Evolutionary conservation across 92 coral and sea anemone genomes (phyloP), one percentile per base, ranked within the genome.

Genomic region (Porites rus): DNA sequence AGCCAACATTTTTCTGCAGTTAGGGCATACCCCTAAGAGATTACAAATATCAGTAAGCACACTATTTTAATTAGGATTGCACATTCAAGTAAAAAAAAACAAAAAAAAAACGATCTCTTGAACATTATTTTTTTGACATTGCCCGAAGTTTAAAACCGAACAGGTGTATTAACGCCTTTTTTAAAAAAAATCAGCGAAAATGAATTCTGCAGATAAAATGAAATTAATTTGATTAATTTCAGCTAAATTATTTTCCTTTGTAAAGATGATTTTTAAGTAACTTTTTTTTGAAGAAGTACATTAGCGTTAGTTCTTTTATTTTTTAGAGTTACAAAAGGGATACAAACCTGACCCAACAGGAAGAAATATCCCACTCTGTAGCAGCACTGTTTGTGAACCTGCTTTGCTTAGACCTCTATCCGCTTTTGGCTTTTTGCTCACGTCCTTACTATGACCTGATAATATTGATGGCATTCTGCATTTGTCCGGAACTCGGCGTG

Each of bases 401-500:
- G 51, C 79, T 71, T 82, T 82, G 70, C 78, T 28, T 22, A 72
- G 11, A 70, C 79, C 78, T 71, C 79, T 72, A 62, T 82, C 87
- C 20, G 79, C 79, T 72, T 31, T 82, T 22, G 87, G 87, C 80
- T 51, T 53, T 75, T 75, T 54, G 52, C 65, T 59, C 13, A 75
- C 10, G 19, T 53, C 80, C 80, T 21, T 31, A 16, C 80, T 75
- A 75, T 52, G 65, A 38, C 46, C 46, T 1, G 46, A 38, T 38
- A 38, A 38, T 38, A 38, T 38, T 38, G 46, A 38, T 38, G 66
- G 65, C 3, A 52, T 18, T 75, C 19, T 75, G 56, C 80, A 75
- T 8, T 75, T 75, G 80, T 75, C 68, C 65, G 91, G 94, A 3
- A 91, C 74, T 69, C 89, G 84, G 79, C 82, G 89, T 22, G 28